phyloP scores from a whole-genome alignment of 92 coral and sea anemone genomes.

The Epizoanthus scotinus region DNA sequence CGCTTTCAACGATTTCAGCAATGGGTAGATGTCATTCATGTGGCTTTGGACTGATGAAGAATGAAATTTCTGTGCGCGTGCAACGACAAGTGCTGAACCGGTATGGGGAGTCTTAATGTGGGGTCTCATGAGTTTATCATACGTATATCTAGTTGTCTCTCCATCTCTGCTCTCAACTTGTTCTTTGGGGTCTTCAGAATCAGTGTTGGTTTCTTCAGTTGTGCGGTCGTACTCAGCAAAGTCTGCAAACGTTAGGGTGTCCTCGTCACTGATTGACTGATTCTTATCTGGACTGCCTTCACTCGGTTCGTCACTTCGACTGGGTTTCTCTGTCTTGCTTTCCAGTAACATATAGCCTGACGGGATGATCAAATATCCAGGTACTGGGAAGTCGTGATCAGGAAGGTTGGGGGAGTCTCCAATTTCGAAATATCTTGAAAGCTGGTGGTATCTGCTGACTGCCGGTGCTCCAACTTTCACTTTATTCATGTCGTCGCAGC shows the following conservation, averaged over 20 bases:
- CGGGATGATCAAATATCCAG: conserved; percentile 11
- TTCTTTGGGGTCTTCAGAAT: too few relatives aligned
- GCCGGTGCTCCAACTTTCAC: conserved; percentile 36
- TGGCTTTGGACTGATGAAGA: conserved; percentile 6
- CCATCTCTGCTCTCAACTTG: too few relatives aligned
- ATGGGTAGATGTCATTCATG: not conserved
- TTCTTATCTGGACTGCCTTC: too few relatives aligned
- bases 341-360: conserved; percentile 6
- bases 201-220: not conserved
- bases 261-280: too few relatives aligned
- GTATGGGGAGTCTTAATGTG: conserved; percentile 13
- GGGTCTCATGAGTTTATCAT: not conserved
- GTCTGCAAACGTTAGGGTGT: too few relatives aligned
- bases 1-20: conserved; percentile 1
- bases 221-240: too few relatives aligned
- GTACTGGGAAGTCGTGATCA: conserved; percentile 37
- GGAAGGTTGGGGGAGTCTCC: conserved; percentile 41
- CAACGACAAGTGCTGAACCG: conserved; percentile 1
- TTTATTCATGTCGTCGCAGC: conserved; percentile 28
- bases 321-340: too few relatives aligned
- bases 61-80: conserved; percentile 7
- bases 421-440: not conserved
- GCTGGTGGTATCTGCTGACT: conserved; percentile 32
- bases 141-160: too few relatives aligned
- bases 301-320: too few relatives aligned